These are phyloP conservation scores for Tachina fera DNA, from an alignment of 2,888 invertebrate genomes.

Conservation along the genomic window DNA sequence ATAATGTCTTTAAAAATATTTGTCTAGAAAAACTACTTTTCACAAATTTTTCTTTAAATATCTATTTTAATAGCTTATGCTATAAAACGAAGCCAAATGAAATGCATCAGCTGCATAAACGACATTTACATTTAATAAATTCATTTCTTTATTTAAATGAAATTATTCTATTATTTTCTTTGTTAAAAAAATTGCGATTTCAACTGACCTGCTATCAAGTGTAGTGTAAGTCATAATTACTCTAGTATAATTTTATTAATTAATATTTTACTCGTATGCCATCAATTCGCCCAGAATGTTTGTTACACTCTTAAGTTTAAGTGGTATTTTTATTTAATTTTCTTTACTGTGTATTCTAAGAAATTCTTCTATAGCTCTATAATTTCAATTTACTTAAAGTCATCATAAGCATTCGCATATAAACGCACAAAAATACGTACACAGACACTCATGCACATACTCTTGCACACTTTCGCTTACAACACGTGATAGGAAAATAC, in stretches of 20 bases:
- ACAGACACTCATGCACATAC: neutral
- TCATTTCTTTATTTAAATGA: neutral
- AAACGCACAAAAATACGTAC: neutral
- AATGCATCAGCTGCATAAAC: too few relatives aligned
- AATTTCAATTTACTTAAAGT: slow-evolving; percentile 45
- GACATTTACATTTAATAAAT: neutral
- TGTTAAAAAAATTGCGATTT: slow-evolving; percentile 6
- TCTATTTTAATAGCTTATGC: too few relatives aligned
- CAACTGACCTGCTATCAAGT: slow-evolving; percentile 35
- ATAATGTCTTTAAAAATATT: too few relatives aligned
- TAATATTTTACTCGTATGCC: slow-evolving; percentile 54
- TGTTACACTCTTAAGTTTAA: slow-evolving; percentile 10
- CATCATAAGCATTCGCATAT: neutral
- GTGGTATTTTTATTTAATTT: slow-evolving; percentile 56
- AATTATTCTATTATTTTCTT: slow-evolving; percentile 3
- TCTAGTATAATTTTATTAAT: slow-evolving; percentile 46
- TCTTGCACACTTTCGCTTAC: neutral
- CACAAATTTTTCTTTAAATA: too few relatives aligned
- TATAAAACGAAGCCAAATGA: too few relatives aligned
- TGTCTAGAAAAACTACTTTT: too few relatives aligned
- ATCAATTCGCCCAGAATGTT: neutral
- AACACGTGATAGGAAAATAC: neutral
- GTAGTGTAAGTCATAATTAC: slow-evolving; percentile 40
- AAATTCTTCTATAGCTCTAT: slow-evolving; percentile 45
- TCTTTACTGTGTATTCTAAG: slow-evolving; percentile 14